Evolutionary conservation across 2,888 invertebrate genomes (phyloP), one percentile per base, ranked within the genome.

Genomic region (Galeopsomyia nigrocyanea): DNA sequence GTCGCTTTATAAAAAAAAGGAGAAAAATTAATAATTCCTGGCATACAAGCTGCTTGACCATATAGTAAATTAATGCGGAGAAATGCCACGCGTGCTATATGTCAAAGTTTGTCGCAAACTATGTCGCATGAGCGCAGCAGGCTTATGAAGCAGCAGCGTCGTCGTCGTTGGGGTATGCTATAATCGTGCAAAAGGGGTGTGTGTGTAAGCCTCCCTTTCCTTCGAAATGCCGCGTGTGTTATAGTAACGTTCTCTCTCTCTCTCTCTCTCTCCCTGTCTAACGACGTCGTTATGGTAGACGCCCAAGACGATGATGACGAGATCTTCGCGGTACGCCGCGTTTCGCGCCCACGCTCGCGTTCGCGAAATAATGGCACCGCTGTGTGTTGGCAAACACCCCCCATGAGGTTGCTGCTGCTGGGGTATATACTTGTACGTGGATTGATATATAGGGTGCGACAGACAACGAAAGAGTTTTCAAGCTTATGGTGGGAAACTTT

Each of bases 251-350:
- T 22, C 49, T 21, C 22, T 10, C 21, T 39, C 21, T 39, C 39
- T 49, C 62, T 31, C 53, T 19, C 53, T 17, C 53, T 19, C 53
- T 13, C 56, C 84, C 83, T 82, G 79, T 79, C 78, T 83, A 86
- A 85, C 84, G 84, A 85, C 83, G 84, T 84, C 84, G 85, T 84
- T 85, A 84, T 80, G 80, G 79, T 76, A 77, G 74, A 67, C 74
- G 71, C 68, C 72, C 71, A 62, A 70, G 68, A 68, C 72, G 67
- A 65, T 75, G 74, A 76, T 76, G 77, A 77, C 78, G 77, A 39
- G 39, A 78, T 76, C 77, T 77, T 39, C 64, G 71, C 74, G 75
- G 39, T 39, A 13, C 71, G 73, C 67, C 39, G 39, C 68, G 14
- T 19, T 39, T 13, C 39, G 39, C 68, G 14, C 26, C 7, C 39